These are phyloP conservation scores for Chitala chitala DNA, from an alignment of 2,113 vertebrate species.

Conservation along the genomic window DNA sequence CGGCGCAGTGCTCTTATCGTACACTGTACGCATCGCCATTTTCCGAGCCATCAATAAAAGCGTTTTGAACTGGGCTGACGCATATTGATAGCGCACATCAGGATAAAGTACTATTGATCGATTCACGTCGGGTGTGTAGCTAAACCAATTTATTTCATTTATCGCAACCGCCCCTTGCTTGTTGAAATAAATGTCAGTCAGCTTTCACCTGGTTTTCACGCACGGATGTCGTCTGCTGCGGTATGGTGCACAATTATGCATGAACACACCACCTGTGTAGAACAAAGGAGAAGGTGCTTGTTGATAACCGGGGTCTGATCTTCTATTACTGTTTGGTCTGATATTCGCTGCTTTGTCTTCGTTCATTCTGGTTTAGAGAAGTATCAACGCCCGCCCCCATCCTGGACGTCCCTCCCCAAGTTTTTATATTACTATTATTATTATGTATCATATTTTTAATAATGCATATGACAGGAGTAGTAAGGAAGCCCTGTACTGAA, in stretches of 20 bases:
- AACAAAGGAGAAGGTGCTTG: too few relatives aligned
- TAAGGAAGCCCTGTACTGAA: too few relatives aligned
- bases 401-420: too few relatives aligned
- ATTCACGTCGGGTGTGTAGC: constrained; percentile 77
- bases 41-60: constrained; percentile 74
- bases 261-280: too few relatives aligned
- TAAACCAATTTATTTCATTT: constrained; percentile 72
- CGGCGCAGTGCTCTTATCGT: constrained; percentile 52
- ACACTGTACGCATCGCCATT: constrained; percentile 60
- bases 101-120: constrained; percentile 79
- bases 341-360: too few relatives aligned
- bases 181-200: constrained; percentile 70
- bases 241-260: neutral
- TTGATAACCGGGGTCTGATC: neutral
- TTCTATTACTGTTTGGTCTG: too few relatives aligned
- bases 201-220: constrained; percentile 31
- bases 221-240: neutral
- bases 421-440: too few relatives aligned
- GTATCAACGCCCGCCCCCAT: too few relatives aligned
- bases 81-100: constrained; percentile 75
- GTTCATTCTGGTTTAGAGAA: too few relatives aligned
- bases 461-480: too few relatives aligned
- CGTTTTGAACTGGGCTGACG: constrained; percentile 75
- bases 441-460: too few relatives aligned
- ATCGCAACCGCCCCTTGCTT: constrained; percentile 70